phyloP scores from a whole-genome alignment of 2,797 vertebrate species.

The Coreius guichenoti region DNA sequence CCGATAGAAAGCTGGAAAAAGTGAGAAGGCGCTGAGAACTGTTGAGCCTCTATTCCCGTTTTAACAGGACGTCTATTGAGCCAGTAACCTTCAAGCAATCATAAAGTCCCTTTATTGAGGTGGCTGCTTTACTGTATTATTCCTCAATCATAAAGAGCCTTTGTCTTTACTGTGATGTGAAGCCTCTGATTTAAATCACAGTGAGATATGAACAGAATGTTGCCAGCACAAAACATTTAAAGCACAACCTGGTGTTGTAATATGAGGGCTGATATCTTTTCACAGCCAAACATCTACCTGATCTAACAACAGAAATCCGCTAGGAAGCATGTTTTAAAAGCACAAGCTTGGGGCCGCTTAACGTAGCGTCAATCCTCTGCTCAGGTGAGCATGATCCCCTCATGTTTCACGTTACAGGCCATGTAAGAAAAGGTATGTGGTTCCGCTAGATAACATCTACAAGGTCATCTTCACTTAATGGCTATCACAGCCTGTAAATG shows the following conservation, averaged over 20 bases:
- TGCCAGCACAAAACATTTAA: conserved; percentile 23
- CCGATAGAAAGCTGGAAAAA: conserved; percentile 26
- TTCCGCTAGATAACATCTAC: background rate
- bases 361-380: background rate
- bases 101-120: background rate
- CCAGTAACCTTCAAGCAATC: background rate
- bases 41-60: background rate
- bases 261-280: background rate
- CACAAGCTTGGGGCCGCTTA: background rate
- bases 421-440: background rate
- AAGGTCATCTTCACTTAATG: background rate
- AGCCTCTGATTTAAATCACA: background rate
- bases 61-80: background rate
- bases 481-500: background rate
- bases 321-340: background rate
- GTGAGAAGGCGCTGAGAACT: conserved; percentile 7
- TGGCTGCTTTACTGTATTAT: background rate
- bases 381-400: conserved; percentile 45
- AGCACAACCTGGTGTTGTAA: conserved; percentile 17
- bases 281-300: background rate
- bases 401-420: background rate
- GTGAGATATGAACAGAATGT: background rate
- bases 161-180: background rate
- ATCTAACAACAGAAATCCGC: background rate
- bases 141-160: background rate